A percentile compares a stretch with the other conserved stretches of the same genome.
These are phyloP conservation scores for Camponotus vicinus DNA, from an alignment of 1,140 invertebrate genomes.

Conservation along the genomic window DNA sequence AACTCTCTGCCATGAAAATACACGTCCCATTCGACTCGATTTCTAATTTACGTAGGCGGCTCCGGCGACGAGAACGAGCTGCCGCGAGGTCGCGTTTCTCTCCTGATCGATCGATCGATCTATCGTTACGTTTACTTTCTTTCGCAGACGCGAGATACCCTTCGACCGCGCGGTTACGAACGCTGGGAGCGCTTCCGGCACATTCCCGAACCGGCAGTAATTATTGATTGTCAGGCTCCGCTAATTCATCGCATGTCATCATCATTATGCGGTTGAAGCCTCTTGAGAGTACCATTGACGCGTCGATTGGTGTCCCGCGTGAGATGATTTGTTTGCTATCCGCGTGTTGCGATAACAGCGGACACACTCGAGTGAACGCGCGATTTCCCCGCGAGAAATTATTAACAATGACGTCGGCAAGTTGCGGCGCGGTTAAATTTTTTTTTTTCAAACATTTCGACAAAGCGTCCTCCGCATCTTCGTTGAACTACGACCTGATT, in stretches of 20 bases:
- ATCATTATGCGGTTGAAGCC: slow-evolving; percentile 31
- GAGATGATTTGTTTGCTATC: slow-evolving; percentile 49
- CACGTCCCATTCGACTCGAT: slow-evolving; percentile 51
- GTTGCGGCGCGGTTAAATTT: slow-evolving; percentile 23
- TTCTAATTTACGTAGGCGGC: slow-evolving; percentile 64
- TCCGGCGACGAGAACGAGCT: slow-evolving; percentile 37
- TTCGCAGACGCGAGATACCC: slow-evolving; percentile 22
- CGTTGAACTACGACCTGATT: slow-evolving; percentile 57
- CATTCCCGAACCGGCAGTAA: slow-evolving; percentile 37
- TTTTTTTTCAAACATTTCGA: slow-evolving; percentile 45
- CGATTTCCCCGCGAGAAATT: slow-evolving; percentile 55
- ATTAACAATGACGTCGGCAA: slow-evolving; percentile 62
- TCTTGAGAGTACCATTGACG: slow-evolving; percentile 17
- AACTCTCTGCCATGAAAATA: slow-evolving; percentile 38
- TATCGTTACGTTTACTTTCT: slow-evolving; percentile 44
- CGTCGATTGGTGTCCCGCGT: slow-evolving; percentile 50
- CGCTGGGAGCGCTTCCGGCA: slow-evolving; percentile 60
- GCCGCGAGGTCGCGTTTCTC: slow-evolving; percentile 57
- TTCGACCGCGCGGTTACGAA: background rate
- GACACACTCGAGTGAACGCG: slow-evolving; percentile 43
- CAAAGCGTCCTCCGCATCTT: slow-evolving; percentile 32
- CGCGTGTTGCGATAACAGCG: slow-evolving; percentile 49
- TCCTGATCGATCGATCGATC: slow-evolving; percentile 53
- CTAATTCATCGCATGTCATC: slow-evolving; percentile 58
- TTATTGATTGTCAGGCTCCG: slow-evolving; percentile 58